Base-by-base conservation (phyloP, 1,140 invertebrate genomes). In the Araneus ventricosus region DNA sequence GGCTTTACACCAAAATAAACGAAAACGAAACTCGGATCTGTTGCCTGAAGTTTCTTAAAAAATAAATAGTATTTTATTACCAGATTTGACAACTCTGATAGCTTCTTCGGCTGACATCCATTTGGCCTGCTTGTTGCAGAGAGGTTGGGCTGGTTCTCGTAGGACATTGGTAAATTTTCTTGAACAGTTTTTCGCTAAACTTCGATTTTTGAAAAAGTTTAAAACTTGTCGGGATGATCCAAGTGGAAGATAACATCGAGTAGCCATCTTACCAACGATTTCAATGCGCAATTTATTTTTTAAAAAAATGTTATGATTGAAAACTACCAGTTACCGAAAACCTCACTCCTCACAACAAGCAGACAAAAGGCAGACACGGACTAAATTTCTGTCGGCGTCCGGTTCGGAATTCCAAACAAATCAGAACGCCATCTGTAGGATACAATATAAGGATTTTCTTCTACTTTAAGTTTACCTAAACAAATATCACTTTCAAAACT, bases 91-190 rank as follows among this genome's bases (percentile, higher is more conserved):
- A 57, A 95, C 95, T 82, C 94, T 94, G 3, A 96, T 95, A 3
- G 95, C 95, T 80, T 96, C 95, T n/a, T 96, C 95, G 7, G 95
- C 95, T 3, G 95, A 95, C 93, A 94, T 95, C 95, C 95, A 95
- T 90, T 95, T 94, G 1, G 95, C 95, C 41, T 94, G 93, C 61
- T 95, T 94, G 70, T 95, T 95, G 27, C 92, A 86, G 10, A 96
- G 88, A 10, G 95, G 95, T 90, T 95, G 95, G 90, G 95, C 95
- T 10, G 95, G 95, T 94, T 96, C 95, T 7, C 95, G 95, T 0
- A 95, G 94, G 93, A 95, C 95, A 24, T 85, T 45, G 45, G 17
- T 39, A 45, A 91, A 88, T 88, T 80, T 91, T 45, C 93, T 75
- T 14, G 70, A 75, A 80, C 22, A 88, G 41, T 80, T 93, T 45